Percentiles rank a stretch among this genome's conserved stretches.
phyloP scores from a whole-genome alignment of 2,888 invertebrate species.

The Morpho helenor region DNA sequence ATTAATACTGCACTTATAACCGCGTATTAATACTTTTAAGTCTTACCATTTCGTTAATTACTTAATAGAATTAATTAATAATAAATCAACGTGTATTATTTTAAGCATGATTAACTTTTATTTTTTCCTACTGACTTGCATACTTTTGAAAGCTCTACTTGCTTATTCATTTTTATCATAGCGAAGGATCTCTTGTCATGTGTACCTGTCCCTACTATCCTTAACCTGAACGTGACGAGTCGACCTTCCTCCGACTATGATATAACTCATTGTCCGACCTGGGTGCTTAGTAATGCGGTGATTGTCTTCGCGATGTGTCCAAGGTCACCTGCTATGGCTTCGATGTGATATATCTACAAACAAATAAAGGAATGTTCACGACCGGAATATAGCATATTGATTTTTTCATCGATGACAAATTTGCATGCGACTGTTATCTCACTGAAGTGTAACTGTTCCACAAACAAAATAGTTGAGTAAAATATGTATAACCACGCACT shows the following conservation, averaged over 20 bases:
- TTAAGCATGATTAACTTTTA: not conserved
- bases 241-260: conserved; percentile 67
- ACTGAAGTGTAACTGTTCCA: too few species aligned
- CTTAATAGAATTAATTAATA: not conserved
- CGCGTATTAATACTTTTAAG: too few species aligned
- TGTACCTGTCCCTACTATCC: conserved; percentile 48
- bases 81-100: not conserved
- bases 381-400: not conserved
- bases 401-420: too few species aligned
- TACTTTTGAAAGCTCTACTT: conserved; percentile 14
- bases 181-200: conserved; percentile 20
- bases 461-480: too few species aligned
- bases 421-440: too few species aligned
- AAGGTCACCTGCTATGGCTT: conserved; percentile 42
- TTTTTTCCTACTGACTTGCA: not conserved
- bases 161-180: conserved; percentile 20
- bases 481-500: too few species aligned
- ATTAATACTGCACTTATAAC: too few species aligned
- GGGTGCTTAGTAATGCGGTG: conserved; percentile 76
- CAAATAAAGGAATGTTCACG: conserved; percentile 23
- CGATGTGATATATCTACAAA: conserved; percentile 25
- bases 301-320: conserved; percentile 71
- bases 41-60: not conserved
- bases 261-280: conserved; percentile 64
- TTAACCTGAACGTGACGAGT: conserved; percentile 78